Conservation (phyloP, 1,140 invertebrate species). For the Penaeus chinensis region DNA sequence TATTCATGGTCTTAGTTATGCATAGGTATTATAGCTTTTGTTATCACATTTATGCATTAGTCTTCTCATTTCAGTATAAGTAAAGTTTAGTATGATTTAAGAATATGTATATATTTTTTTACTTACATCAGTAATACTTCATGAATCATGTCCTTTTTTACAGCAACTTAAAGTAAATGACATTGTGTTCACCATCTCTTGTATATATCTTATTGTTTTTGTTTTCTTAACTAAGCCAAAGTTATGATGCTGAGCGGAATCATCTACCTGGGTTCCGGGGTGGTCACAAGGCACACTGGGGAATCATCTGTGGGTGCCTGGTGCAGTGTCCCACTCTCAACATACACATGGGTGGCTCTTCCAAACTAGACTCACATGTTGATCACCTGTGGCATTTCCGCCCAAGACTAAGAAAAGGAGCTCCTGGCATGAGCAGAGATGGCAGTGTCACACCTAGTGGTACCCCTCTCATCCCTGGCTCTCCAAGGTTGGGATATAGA, state of each 20-base stretch:
- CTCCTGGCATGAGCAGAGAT: conserved; percentile 39
- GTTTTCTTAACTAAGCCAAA: conserved; percentile 33
- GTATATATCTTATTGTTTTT: not conserved
- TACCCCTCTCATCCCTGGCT: conserved; percentile 29
- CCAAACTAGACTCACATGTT: conserved; percentile 50
- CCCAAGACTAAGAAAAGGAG: conserved; percentile 40
- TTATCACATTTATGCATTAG: no score
- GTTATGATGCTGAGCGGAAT: conserved; percentile 62
- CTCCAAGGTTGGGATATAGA: conserved; percentile 18
- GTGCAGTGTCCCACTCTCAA: conserved; percentile 52
- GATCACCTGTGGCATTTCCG: conserved; percentile 61
- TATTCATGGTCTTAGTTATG: no score
- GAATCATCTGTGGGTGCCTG: conserved; percentile 59
- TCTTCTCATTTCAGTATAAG: no score
- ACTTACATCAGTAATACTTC: no score
- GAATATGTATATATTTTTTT: no score
- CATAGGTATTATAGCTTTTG: no score
- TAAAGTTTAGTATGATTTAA: not conserved
- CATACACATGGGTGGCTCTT: conserved; percentile 21
- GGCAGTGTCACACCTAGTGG: conserved; percentile 38
- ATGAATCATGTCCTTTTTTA: not conserved
- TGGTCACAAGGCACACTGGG: conserved; percentile 63
- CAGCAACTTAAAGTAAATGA: not conserved
- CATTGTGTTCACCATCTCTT: not conserved
- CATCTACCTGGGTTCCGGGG: conserved; percentile 46